Percentiles rank a stretch among this genome's conserved stretches.
phyloP scores from a whole-genome alignment of 2,888 invertebrate genomes.

The Mamestra brassicae region DNA sequence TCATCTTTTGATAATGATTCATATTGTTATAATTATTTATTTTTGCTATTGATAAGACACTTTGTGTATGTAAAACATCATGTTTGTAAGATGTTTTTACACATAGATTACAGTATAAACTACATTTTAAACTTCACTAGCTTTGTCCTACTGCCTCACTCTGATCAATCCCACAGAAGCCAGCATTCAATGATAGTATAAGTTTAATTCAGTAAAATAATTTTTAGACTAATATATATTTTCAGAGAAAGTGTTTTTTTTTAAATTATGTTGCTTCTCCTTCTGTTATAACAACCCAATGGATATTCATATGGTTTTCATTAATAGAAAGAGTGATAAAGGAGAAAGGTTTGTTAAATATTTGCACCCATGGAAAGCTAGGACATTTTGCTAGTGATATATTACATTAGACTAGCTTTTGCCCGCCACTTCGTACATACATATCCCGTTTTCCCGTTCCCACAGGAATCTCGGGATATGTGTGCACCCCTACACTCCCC shows the following conservation, averaged over 20 bases:
- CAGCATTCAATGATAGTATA: not conserved
- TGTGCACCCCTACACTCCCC: too few relatives aligned
- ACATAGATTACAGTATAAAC: not conserved
- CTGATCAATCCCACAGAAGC: not conserved
- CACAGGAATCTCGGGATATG: too few relatives aligned
- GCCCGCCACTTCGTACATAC: too few relatives aligned
- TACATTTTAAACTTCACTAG: not conserved
- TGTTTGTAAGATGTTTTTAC: not conserved
- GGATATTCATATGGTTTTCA: too few relatives aligned
- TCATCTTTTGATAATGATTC: constrained; percentile 20
- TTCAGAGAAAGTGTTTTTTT: too few relatives aligned
- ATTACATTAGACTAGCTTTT: too few relatives aligned
- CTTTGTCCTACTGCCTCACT: not conserved
- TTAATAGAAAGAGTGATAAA: too few relatives aligned
- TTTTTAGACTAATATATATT: not conserved
- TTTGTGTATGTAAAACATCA: constrained; percentile 14
- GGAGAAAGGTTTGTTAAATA: too few relatives aligned
- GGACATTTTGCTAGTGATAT: too few relatives aligned
- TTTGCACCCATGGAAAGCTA: not conserved
- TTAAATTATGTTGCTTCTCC: too few relatives aligned
- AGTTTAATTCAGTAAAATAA: not conserved
- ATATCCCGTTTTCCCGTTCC: too few relatives aligned
- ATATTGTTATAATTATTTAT: constrained; percentile 1
- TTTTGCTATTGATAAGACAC: constrained; percentile 35
- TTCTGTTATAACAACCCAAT: too few relatives aligned